phyloP scores from a whole-genome alignment of 2,113 vertebrate species.

The Mobula birostris region DNA sequence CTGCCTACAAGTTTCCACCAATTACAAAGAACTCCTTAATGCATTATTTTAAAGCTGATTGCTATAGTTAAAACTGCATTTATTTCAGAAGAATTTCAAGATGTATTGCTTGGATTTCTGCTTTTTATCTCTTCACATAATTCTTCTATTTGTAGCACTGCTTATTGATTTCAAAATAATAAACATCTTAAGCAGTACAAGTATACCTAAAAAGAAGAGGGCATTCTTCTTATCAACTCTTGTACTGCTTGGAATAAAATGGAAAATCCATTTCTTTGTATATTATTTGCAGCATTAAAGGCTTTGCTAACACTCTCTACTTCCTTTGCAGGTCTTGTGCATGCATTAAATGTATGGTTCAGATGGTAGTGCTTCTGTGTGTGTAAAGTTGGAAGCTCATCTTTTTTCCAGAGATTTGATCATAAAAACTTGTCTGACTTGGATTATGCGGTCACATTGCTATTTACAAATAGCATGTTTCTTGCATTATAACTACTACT shows the following conservation, averaged over 20 bases:
- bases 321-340: background rate
- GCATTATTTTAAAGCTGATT: background rate
- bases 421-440: no score
- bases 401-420: no score
- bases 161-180: background rate
- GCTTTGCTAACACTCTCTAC: background rate
- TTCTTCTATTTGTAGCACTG: background rate
- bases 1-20: background rate
- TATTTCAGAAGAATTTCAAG: background rate
- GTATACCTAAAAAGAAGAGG: background rate
- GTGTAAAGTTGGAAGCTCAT: no score
- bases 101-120: background rate
- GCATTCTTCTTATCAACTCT: background rate
- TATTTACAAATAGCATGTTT: background rate
- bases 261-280: background rate
- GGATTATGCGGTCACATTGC: background rate
- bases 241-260: background rate
- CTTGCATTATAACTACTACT: no score
- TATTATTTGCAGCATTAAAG: background rate
- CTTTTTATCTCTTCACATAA: background rate
- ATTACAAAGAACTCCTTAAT: background rate
- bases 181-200: background rate
- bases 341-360: background rate
- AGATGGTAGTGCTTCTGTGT: no score
- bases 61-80: background rate